These are phyloP conservation scores for Orgyia antiqua DNA, from an alignment of 2,888 invertebrate genomes.

Conservation along the genomic window DNA sequence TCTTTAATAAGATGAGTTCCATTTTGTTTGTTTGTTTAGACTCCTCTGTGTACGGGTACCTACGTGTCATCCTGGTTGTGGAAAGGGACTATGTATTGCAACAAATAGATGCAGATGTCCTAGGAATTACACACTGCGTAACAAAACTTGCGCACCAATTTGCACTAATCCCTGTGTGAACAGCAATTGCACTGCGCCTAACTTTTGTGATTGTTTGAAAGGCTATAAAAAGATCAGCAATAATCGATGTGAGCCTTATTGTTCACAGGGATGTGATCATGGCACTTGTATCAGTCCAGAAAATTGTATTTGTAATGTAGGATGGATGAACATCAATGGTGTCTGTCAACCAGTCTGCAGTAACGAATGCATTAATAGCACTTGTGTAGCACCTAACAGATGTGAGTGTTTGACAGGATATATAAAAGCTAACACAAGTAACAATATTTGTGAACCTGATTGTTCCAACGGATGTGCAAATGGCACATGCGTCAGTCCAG, in stretches of 20 bases:
- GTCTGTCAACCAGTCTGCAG: constrained; percentile 35
- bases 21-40: too few relatives aligned
- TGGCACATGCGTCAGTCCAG: constrained; percentile 7
- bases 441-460: constrained; percentile 1
- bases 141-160: constrained; percentile 17
- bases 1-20: too few relatives aligned
- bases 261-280: constrained; percentile 4
- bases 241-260: constrained; percentile 1
- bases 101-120: constrained; percentile 48
- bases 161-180: constrained; percentile 63
- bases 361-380: constrained; percentile 62
- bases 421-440: not conserved
- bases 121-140: constrained; percentile 27
- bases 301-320: constrained; percentile 4
- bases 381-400: constrained; percentile 62
- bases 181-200: constrained; percentile 65
- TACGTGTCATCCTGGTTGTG: constrained; percentile 1
- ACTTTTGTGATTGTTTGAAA: constrained; percentile 59
- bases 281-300: constrained; percentile 8
- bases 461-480: constrained; percentile 5
- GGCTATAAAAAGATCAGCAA: constrained; percentile 7
- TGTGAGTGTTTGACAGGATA: constrained; percentile 54
- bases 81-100: constrained; percentile 1
- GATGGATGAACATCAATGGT: constrained; percentile 1
- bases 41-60: too few relatives aligned